A percentile compares a stretch with the other conserved stretches of the same genome.
phyloP scores from a whole-genome alignment of 2,888 invertebrate species.

The Conops quadrifasciatus region DNA sequence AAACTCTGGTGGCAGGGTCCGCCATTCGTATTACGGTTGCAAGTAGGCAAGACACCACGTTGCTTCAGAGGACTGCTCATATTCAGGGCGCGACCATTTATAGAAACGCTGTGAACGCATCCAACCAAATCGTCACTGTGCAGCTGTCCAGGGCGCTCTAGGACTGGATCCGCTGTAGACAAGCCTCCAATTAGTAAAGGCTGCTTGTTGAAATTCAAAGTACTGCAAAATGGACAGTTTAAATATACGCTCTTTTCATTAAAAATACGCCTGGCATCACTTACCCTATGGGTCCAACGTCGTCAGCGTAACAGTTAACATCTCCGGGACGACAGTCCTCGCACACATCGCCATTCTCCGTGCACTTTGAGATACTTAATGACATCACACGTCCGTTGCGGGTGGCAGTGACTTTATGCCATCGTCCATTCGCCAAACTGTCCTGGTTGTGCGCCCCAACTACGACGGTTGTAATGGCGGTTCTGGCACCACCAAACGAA shows the following conservation, averaged over 20 bases:
- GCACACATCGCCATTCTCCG: constrained; percentile 86
- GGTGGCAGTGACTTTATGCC: constrained; percentile 92
- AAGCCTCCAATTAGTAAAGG: constrained; percentile 87
- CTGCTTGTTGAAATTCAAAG: constrained; percentile 90
- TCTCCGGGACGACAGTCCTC: constrained; percentile 88
- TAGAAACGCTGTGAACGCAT: constrained; percentile 88
- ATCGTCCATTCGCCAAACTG: constrained; percentile 83
- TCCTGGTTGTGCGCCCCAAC: constrained; percentile 67
- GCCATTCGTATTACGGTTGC: constrained; percentile 75
- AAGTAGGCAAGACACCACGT: constrained; percentile 78
- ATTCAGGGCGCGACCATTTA: constrained; percentile 86
- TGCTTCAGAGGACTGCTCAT: constrained; percentile 79
- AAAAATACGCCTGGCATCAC: constrained; percentile 54
- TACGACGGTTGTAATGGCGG: constrained; percentile 83
- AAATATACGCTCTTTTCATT: neutral
- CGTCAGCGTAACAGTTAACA: constrained; percentile 82
- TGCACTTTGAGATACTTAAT: constrained; percentile 81
- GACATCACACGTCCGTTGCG: constrained; percentile 89
- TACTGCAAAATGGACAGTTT: constrained; percentile 71
- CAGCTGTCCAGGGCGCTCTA: constrained; percentile 89
- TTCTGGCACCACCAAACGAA: constrained; percentile 88
- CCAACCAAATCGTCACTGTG: constrained; percentile 93
- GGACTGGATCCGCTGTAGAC: constrained; percentile 81
- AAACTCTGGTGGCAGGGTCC: constrained; percentile 70
- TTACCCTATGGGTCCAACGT: constrained; percentile 88